phyloP scores from a whole-genome alignment of 2,113 vertebrate genomes.

The Dunckerocampus dactyliophorus region DNA sequence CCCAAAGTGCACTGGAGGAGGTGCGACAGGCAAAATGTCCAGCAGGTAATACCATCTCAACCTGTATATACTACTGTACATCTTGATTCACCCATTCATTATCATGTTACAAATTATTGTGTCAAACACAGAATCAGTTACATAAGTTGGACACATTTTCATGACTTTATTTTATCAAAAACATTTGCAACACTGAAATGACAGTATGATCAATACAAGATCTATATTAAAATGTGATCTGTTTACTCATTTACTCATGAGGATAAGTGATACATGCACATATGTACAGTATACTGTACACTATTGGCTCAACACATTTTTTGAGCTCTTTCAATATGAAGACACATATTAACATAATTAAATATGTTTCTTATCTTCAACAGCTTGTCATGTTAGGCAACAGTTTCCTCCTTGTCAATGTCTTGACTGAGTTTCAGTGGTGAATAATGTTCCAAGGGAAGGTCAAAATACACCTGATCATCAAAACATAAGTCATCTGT shows the following conservation, averaged over 20 bases:
- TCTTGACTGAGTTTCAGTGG: conserved; percentile 26
- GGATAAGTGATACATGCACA: neutral
- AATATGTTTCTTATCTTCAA: no score
- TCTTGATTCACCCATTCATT: neutral
- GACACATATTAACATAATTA: neutral
- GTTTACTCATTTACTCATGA: neutral
- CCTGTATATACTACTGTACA: no score
- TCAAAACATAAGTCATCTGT: conserved; percentile 74
- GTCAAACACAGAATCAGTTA: neutral
- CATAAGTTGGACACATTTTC: neutral
- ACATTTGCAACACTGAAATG: neutral
- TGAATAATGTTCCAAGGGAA: conserved; percentile 60
- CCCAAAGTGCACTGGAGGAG: no score
- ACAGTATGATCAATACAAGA: neutral
- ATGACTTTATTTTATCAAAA: neutral
- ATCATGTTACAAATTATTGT: neutral
- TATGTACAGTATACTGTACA: neutral
- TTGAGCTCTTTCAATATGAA: neutral
- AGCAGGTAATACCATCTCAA: no score
- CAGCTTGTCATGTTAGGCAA: conserved; percentile 12
- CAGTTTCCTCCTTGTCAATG: conserved; percentile 33
- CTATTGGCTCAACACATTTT: neutral
- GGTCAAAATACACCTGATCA: conserved; percentile 73
- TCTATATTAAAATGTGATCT: neutral
- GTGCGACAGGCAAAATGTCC: no score